Evolutionary conservation across 92 coral and sea anemone species (phyloP), one percentile per base, ranked within the genome.

Genomic region (Umimayanthus kanabou): DNA sequence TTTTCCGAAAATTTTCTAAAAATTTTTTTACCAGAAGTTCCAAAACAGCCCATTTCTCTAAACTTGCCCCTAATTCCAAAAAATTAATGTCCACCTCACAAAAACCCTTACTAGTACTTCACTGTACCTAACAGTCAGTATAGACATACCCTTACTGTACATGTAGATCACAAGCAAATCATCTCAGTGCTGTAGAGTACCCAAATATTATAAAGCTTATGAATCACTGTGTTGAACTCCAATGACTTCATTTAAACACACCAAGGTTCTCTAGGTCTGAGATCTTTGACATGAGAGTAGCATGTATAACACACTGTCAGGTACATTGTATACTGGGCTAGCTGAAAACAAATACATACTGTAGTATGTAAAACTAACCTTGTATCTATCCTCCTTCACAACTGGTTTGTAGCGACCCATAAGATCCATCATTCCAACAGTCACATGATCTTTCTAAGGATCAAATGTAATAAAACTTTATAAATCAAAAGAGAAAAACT

Each of bases 331-430:
- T 20, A 18, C 69, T 25, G 4, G 69, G 69, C 69, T 61, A 61
- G 26, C 69, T 9, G 22, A 53, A 3, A 53, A 11, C 18, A 53
- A 16, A 53, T 53, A 18, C 58, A 53, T 15, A 42, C 15, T 26
- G 26, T 69, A 20, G 9, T 43, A 9, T 43, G 49, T 43, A 9
- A 47, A 77, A 43, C 82, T 73, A 75, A 96, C 99, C 90, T 91
- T 97, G 88, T 90, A 97, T 45, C 88, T 79, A 39, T 95, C 92
- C 40, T 91, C 88, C 64, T 94, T 90, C 13, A 95, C 99, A 89
- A 80, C 88, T 75, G 99, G 99, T 18, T 90, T 90, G 80, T 97
- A 97, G 76, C 99, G 92, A 75, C 86, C 89, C 92, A 97, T 89
- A 11, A 94, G 91, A 87, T 97, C 99, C 84, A 88, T 88, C 88